phyloP scores from a whole-genome alignment of 2,888 invertebrate species.

The Eurytoma adleriae region DNA sequence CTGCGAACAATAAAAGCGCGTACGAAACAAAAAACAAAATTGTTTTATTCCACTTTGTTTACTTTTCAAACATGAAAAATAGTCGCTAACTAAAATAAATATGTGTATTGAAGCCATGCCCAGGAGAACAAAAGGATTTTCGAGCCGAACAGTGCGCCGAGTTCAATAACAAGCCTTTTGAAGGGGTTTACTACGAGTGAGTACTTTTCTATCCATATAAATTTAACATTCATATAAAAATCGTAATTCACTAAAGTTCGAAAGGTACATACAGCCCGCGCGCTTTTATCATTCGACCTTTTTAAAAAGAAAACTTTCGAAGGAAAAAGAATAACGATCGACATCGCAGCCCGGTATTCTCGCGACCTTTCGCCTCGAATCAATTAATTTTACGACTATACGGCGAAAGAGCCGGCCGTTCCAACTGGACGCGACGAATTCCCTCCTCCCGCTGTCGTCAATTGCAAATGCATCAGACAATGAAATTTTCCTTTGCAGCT shows the following conservation, averaged over 20 bases:
- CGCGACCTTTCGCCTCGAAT: neutral
- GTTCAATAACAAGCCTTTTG: slow-evolving; percentile 88
- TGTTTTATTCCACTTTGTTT: neutral
- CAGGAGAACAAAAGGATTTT: slow-evolving; percentile 87
- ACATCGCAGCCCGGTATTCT: no score
- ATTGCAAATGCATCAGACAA: neutral
- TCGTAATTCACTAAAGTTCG: neutral
- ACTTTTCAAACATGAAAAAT: neutral
- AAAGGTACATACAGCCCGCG: no score
- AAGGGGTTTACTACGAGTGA: slow-evolving; percentile 89
- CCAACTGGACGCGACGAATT: no score
- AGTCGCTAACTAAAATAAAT: neutral
- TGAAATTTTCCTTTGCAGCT: slow-evolving; percentile 77
- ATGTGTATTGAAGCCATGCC: slow-evolving; percentile 83
- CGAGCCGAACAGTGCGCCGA: slow-evolving; percentile 92
- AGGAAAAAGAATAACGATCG: no score
- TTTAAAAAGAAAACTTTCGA: no score
- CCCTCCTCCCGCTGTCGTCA: no score
- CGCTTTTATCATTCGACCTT: no score
- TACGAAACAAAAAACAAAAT: neutral
- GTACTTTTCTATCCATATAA: slow-evolving; percentile 66
- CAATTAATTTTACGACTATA: slow-evolving; percentile 10
- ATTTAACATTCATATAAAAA: slow-evolving; percentile 4
- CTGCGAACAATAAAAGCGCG: no score
- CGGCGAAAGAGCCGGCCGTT: no score